Base-by-base conservation (phyloP, 2,797 vertebrate species). In the Poecilia gillii region DNA sequence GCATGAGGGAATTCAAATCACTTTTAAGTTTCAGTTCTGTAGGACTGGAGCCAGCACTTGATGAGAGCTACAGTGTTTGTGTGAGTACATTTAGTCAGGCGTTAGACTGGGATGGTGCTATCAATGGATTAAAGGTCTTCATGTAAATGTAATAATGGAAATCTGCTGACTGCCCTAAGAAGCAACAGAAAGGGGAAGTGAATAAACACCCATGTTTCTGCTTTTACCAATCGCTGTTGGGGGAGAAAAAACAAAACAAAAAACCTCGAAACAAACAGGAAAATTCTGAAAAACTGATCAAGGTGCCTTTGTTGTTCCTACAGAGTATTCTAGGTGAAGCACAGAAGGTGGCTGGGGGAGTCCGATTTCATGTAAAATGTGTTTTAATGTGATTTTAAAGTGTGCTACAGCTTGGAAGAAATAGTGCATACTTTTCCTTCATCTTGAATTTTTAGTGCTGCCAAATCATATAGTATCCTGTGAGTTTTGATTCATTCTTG, bases 1-100 rank as follows among this genome's bases (percentile, higher is more conserved):
- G 90, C 87, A 91, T 90, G 89, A 91, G 86, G 84, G 89, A 90
- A 89, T 91, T 89, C 87, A 89, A 93, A 94, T 91, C 87, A 90
- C 92, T 90, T 93, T 91, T 84, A 91, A 83, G 85, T 92, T 92
- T 88, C 82, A 84, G 76, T 83, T 86, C 57, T 89, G 75, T 82
- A 85, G 81, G 82, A 88, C 74, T 85, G 85, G 79, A 89, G 90
- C 83, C 84, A 88, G 85, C 71, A 36, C 85, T 88, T 46, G 46
- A 88, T 82, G 87, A 87, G 80, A 86, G 84, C 83, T 85, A 73
- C 87, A 88, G 88, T 94, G 88, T 92, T 91, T 91, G 91, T 87
- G 85, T 76, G 84, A 89, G 82, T 91, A 90, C 85, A 91, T 93
- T 93, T 91, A 79, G 93, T 92, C 92, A 92, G 81, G 83, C 91